Percentiles rank a stretch among this genome's conserved stretches.
These are phyloP conservation scores for Cryptocheilus praepositus DNA, from an alignment of 2,888 invertebrate genomes.

Conservation along the genomic window DNA sequence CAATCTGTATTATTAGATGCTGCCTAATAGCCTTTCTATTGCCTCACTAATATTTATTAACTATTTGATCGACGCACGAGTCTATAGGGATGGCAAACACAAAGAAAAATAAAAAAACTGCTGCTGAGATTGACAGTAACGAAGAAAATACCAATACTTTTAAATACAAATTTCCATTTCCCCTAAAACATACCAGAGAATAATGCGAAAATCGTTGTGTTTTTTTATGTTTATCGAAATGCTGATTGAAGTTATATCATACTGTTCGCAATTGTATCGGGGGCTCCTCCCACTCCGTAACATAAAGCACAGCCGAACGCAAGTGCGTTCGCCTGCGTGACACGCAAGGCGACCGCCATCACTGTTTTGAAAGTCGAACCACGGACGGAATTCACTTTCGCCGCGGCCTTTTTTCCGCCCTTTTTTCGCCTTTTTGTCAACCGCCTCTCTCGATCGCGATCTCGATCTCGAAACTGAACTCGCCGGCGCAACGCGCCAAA, in stretches of 20 bases:
- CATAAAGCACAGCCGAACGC: conserved; percentile 17
- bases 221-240: conserved; percentile 8
- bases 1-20: conserved; percentile 45
- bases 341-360: conserved; percentile 21
- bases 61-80: background rate
- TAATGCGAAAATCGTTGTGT: background rate
- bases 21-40: conserved; percentile 46
- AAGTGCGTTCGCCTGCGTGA: conserved; percentile 25
- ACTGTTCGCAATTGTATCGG: too few relatives aligned
- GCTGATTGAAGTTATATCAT: too few relatives aligned
- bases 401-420: conserved; percentile 26
- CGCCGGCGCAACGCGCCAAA: background rate
- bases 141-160: too few relatives aligned
- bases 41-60: conserved; percentile 10
- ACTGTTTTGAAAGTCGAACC: conserved; percentile 52
- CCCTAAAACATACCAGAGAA: too few relatives aligned
- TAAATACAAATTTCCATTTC: too few relatives aligned
- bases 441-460: conserved; percentile 39
- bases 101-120: too few relatives aligned
- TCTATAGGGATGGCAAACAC: background rate
- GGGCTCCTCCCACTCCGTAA: conserved; percentile 1
- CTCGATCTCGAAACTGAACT: conserved; percentile 31
- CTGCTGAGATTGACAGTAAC: background rate
- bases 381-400: conserved; percentile 59
- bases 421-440: conserved; percentile 57